Base-by-base conservation (phyloP, 2,113 vertebrate species). In the Pelvicachromis taeniatus region DNA sequence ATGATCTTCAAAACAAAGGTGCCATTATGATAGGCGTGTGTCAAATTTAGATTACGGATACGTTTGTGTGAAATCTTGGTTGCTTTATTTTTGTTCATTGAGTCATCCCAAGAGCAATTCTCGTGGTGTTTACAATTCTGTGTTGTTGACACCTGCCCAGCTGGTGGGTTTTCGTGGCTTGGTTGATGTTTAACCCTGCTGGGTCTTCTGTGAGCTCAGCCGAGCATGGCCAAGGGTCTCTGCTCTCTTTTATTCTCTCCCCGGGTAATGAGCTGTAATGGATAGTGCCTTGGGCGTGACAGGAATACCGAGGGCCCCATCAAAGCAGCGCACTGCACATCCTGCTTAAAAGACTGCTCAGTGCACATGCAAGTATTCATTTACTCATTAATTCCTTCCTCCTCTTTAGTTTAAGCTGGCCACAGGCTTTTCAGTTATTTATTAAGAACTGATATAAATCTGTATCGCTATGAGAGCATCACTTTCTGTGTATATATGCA, bases 211-310 rank as follows among this genome's bases (percentile, higher is more conserved):
- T 84, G 84, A 88, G 90, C 77, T 13, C 5, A 11, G 16, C 82
- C 58, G 17, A 80, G 82, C 78, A 3, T 68, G 87, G 86, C 89
- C 83, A 53, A 85, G 85, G 89, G 92, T 89, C 91, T 89, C 89
- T 87, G 56, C 84, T 87, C 85, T 88, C 87, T 91, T 90, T 92
- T 85, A 83, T 89, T 92, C 88, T 52, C 84, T 92, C 87, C 77
- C 58, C 3, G 85, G 87, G 87, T 93, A 94, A 95, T 93, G 91
- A 95, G 91, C 91, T 91, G 87, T 94, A 94, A 95, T 95, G 94
- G 92, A 95, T 90, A 73, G 86, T 87, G 85, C 91, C 85, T 82
- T n/a, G 83, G 87, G 89, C 86, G 91, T 94, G 94, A 93, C 85
- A 35, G 70, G 94, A 94, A 95, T 95, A 91, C 91, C 4, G 87